phyloP scores from a whole-genome alignment of 2,888 invertebrate species.

The Sinohyriopsis cumingii region DNA sequence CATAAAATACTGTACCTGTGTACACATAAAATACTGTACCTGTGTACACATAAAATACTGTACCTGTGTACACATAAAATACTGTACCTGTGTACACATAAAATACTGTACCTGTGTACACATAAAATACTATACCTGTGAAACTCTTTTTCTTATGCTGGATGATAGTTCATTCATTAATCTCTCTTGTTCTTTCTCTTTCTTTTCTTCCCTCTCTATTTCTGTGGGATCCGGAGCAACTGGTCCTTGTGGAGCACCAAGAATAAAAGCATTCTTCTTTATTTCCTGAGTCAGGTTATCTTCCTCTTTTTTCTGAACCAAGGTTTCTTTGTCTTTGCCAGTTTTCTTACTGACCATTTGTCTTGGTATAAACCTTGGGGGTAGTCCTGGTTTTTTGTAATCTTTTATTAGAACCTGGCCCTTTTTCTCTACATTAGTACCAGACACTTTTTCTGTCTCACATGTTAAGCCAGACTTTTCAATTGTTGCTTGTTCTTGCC shows the following conservation, averaged over 20 bases:
- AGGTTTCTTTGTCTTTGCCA: neutral
- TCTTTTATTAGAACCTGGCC: conserved; percentile 37
- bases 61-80: too few species aligned
- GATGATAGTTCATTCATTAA: conserved; percentile 45
- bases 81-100: too few species aligned
- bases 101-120: too few species aligned
- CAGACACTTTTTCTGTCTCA: conserved; percentile 16
- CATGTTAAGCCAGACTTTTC: conserved; percentile 6
- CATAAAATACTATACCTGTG: conserved; percentile 36
- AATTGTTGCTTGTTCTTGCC: neutral
- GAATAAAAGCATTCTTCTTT: conserved; percentile 50
- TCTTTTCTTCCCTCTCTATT: conserved; percentile 10
- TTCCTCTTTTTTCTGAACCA: neutral
- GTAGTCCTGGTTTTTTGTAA: conserved; percentile 32
- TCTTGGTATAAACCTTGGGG: conserved; percentile 60
- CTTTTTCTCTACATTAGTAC: conserved; percentile 5
- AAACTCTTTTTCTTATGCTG: conserved; percentile 56
- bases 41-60: conserved; percentile 11
- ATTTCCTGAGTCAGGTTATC: conserved; percentile 45
- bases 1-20: too few species aligned
- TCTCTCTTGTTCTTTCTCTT: conserved; percentile 32
- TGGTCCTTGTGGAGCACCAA: conserved; percentile 56
- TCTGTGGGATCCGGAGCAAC: conserved; percentile 13
- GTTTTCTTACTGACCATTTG: conserved; percentile 29
- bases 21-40: conserved; percentile 25